phyloP scores from a whole-genome alignment of 2,113 vertebrate species.

The Axis porcinus region DNA sequence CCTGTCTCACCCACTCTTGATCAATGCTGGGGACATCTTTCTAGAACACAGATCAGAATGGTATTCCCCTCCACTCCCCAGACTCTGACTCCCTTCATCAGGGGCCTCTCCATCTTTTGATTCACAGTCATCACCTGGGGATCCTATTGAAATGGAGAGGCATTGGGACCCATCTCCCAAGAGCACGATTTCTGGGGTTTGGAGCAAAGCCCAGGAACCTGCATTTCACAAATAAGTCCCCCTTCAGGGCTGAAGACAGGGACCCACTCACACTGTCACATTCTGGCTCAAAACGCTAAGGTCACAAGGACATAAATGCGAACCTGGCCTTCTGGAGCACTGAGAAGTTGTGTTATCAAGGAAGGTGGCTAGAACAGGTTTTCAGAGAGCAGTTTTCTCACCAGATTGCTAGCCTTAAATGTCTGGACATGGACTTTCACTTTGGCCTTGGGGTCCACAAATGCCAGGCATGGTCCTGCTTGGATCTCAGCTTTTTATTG shows the following conservation, averaged over 20 bases:
- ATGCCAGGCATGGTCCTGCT: background rate
- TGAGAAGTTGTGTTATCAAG: rapidly evolving
- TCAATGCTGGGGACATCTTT: background rate
- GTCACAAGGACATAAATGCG: background rate
- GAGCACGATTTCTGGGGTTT: background rate
- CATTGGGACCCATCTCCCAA: background rate
- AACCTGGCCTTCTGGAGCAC: background rate
- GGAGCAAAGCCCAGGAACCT: background rate
- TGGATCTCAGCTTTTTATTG: background rate
- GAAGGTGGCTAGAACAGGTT: background rate
- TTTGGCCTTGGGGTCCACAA: background rate
- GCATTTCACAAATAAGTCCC: background rate
- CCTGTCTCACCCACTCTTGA: background rate
- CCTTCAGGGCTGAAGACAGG: background rate
- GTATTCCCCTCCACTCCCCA: background rate
- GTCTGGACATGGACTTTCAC: background rate
- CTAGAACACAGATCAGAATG: background rate
- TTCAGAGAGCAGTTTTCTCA: background rate
- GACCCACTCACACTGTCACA: rapidly evolving
- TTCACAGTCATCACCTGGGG: background rate
- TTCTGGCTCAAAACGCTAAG: background rate
- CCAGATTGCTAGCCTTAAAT: background rate
- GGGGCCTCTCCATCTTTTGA: background rate
- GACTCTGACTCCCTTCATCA: background rate
- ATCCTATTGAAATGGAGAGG: background rate